These are phyloP conservation scores for Lytechinus variegatus DNA, from an alignment of 35 echinoderm and acorn worm genomes.

Conservation along the genomic window DNA sequence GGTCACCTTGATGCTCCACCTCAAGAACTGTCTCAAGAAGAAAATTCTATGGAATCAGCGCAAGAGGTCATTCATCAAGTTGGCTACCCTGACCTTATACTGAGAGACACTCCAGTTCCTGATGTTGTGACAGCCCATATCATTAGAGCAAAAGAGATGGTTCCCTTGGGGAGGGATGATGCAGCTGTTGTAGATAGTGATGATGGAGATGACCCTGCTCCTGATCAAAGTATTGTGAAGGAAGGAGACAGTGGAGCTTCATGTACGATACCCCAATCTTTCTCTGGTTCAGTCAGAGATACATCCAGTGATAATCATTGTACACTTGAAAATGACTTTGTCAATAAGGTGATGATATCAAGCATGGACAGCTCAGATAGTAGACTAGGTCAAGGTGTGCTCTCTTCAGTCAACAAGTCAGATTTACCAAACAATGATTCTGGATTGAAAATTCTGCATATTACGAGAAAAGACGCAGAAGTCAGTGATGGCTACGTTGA, in stretches of 20 bases:
- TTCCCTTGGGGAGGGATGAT: slow-evolving; percentile 3
- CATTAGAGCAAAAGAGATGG: background rate
- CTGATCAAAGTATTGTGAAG: background rate
- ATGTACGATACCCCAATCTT: background rate
- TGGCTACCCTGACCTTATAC: slow-evolving; percentile 16
- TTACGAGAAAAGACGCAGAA: background rate
- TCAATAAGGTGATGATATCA: background rate
- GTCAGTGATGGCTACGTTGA: background rate
- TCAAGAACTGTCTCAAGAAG: slow-evolving; percentile 7
- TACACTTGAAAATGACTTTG: background rate
- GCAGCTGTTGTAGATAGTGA: slow-evolving; percentile 19
- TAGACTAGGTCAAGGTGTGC: background rate
- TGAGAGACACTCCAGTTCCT: background rate
- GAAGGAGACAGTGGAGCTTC: background rate
- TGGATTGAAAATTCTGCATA: background rate
- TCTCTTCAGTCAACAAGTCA: background rate
- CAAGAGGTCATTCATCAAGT: slow-evolving; percentile 22
- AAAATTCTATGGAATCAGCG: background rate
- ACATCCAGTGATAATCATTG: background rate
- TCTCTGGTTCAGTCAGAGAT: background rate
- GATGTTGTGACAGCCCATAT: background rate
- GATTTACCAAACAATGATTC: background rate
- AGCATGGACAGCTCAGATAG: background rate
- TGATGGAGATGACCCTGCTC: background rate
- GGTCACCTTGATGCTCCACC: background rate